These are phyloP conservation scores for Chionis minor DNA, from an alignment of 2,113 vertebrate species.

Conservation along the genomic window DNA sequence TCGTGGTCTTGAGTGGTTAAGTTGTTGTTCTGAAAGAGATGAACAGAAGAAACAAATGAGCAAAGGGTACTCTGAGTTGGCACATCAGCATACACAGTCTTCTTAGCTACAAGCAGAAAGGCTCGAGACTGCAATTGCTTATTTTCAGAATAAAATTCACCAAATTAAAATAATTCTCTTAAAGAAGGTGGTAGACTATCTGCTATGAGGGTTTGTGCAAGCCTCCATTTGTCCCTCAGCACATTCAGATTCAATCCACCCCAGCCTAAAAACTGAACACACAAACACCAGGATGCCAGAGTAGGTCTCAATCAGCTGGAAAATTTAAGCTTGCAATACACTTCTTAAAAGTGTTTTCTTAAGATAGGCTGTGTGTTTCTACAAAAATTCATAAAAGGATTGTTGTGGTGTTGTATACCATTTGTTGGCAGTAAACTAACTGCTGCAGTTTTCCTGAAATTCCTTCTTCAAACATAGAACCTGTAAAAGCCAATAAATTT, in stretches of 20 bases:
- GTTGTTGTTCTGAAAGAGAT: slow-evolving; percentile 86
- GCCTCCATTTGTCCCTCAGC: not conserved
- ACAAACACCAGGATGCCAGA: not conserved
- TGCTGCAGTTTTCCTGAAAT: not conserved
- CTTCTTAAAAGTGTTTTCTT: not conserved
- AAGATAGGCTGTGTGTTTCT: not conserved
- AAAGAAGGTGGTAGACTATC: not conserved
- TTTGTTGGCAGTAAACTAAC: not conserved
- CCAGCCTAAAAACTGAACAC: not conserved
- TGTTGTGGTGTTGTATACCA: not conserved
- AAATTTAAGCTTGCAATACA: not conserved
- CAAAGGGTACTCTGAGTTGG: not conserved
- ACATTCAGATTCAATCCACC: not conserved
- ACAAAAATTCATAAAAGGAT: not conserved
- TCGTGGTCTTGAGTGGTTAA: slow-evolving; percentile 96
- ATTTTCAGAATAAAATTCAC: not conserved
- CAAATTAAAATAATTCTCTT: not conserved
- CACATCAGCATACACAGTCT: not conserved
- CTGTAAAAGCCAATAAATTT: not conserved
- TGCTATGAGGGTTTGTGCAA: not conserved
- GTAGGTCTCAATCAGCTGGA: not conserved
- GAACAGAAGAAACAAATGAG: not conserved
- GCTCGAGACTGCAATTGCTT: not conserved
- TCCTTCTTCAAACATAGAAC: not conserved
- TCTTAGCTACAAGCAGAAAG: not conserved